These are phyloP conservation scores for Octodon degus DNA, from an alignment of 2,113 vertebrate species.

Conservation along the genomic window DNA sequence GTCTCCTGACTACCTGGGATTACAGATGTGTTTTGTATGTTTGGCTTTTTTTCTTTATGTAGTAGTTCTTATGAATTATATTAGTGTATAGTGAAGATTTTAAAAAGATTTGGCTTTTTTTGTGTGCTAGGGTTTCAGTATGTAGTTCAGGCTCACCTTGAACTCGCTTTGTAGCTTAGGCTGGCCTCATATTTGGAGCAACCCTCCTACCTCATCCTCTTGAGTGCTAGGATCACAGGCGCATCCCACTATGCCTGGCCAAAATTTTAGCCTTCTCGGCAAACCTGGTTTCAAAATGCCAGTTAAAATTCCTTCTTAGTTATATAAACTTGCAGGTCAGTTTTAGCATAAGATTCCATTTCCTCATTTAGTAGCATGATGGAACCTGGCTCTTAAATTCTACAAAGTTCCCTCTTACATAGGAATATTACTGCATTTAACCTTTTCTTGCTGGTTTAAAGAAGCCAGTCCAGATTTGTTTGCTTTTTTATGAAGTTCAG, in stretches of 20 bases:
- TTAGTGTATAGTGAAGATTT: constrained; percentile 25
- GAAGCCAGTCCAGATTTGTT: background rate
- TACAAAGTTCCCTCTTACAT: background rate
- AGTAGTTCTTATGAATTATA: background rate
- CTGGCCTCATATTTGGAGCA: background rate
- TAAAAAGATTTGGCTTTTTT: background rate
- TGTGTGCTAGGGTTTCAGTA: background rate
- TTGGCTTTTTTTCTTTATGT: background rate
- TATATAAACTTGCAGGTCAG: background rate
- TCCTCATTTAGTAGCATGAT: constrained; percentile 31
- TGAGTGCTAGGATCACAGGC: background rate
- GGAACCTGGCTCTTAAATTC: background rate
- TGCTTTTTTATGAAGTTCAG: constrained; percentile 22
- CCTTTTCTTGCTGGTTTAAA: constrained; percentile 39
- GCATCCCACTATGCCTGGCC: background rate
- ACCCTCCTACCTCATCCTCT: background rate
- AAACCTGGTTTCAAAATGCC: constrained; percentile 60
- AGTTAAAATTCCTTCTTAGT: background rate
- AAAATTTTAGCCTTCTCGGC: background rate
- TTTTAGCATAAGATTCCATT: background rate
- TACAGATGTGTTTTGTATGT: background rate
- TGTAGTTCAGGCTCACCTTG: background rate
- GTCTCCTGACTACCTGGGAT: background rate
- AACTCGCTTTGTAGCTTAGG: background rate
- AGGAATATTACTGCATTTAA: constrained; percentile 29